Evolutionary conservation across 1,140 invertebrate species (phyloP), one percentile per base, ranked within the genome.

Genomic region (Drosophila navojoa): DNA sequence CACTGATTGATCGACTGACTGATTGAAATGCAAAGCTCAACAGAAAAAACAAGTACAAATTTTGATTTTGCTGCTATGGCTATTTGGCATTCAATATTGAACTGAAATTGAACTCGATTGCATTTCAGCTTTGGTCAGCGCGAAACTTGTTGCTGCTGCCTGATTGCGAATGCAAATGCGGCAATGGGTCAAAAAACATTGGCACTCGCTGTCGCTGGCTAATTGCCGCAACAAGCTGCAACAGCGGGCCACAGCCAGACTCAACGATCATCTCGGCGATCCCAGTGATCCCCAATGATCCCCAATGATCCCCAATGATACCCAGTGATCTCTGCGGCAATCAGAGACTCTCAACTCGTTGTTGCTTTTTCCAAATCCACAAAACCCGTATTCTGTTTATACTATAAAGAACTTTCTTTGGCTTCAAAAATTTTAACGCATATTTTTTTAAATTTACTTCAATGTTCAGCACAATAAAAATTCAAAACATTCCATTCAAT

Each of bases 211-310:
- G 75, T 78, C 52, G 53, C 35, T 74, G 71, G 58, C 81, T 86
- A 86, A 86, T 86, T 86, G 82, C 78, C 44, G 44, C 82, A 79
- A 86, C 81, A 86, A 86, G 81, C 70, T 47, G 9, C 58, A 44
- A 29, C 54, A 54, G n/a, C 61, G 59, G 6, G 10, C 29, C 62
- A 45, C 11, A 59, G 16, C 42, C 57, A 59, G 52, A 22, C 57
- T 35, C 7, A 2, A 7, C 22, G 32, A 71, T 42, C 54, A 67
- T 67, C 64, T 22, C 15, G 11, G 44, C 29, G 60, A 71, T 50
- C 68, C 29, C 22, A 3, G 45, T 64, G 42, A 71, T 40, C 68
- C 32, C 35, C 25, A 5, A n/a, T 35, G 32, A 35, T 9, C 32
- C 32, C 35, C 25, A 5, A n/a, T 11, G 32, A 35, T 9, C 32